Evolutionary conservation across 2,888 invertebrate species (phyloP), one percentile per base, ranked within the genome.

Genomic region (Drosophila rellima): DNA sequence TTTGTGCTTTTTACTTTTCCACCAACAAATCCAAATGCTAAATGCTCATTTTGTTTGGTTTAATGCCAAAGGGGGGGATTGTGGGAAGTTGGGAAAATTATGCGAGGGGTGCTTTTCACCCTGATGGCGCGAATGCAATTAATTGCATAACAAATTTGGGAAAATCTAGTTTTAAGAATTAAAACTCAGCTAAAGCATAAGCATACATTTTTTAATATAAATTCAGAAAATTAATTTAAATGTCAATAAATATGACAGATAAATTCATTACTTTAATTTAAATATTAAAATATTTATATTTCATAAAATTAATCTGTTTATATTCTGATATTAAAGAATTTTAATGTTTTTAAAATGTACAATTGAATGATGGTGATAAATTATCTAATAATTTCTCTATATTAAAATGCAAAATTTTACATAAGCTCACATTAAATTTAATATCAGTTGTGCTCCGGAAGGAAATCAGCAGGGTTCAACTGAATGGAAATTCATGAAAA

Each of bases 11-110:
- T 57, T 45, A 55, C 15, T 39, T 59, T 37, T 65, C 18, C 40
- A 26, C 10, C 55, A 23, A 65, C 74, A 87, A 83, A 83, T 88
- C 76, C 75, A 68, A 70, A 69, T 67, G 82, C 89, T 89, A 89
- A 89, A 87, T 87, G 82, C 82, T 89, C 82, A 84, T 83, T 89
- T 89, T 84, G 89, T 72, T 55, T 81, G 84, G 57, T 68, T 79
- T 57, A 40, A n/a, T 39, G 47, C 50, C 57, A n/a, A 15, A 4
- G 40, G 39, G 52, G 31, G 13, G 20, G 29, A 7, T 15, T 51
- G 51, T 13, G 39, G 57, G 20, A 48, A 52, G 13, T 10, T 15
- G 31, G n/a, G 50, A 37, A 51, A 66, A 35, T 26, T 33, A 33
- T 66, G 23, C 52, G 10, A 45, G n/a, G 55, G 70, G 15, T 50